These are phyloP conservation scores for Clarias macrocephalus DNA, from an alignment of 2,113 vertebrate species.

Conservation along the genomic window DNA sequence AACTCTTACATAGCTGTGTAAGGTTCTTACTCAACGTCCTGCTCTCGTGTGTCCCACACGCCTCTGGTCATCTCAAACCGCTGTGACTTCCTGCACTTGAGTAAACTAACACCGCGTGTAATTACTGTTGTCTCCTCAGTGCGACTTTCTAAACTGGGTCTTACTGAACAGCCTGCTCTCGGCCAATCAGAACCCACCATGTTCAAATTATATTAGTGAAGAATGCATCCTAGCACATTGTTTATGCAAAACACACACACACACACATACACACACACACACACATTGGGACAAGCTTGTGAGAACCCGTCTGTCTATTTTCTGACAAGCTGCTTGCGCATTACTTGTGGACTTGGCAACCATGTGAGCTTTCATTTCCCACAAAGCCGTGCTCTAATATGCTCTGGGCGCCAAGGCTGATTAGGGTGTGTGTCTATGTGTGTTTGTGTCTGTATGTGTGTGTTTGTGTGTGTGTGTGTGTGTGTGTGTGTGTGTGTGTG, in stretches of 20 bases:
- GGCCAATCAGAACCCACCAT: not conserved
- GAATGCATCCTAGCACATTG: not conserved
- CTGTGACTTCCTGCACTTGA: not conserved
- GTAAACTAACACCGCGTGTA: not conserved
- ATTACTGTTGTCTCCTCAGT: not conserved
- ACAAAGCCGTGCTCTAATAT: slow-evolving; percentile 53
- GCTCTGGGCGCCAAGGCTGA: slow-evolving; percentile 47
- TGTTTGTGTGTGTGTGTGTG: slow-evolving; percentile 47
- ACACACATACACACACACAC: not conserved
- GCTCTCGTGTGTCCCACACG: not conserved
- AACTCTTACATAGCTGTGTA: no score
- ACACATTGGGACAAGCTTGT: not conserved
- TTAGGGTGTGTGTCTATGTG: slow-evolving; percentile 48
- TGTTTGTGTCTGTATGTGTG: slow-evolving; percentile 45
- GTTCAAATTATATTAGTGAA: not conserved
- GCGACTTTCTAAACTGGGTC: not conserved
- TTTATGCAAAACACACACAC: not conserved
- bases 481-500: slow-evolving; percentile 43
- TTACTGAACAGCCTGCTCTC: not conserved
- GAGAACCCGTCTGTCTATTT: slow-evolving; percentile 17
- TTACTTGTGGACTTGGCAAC: slow-evolving; percentile 29
- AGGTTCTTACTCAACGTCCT: no score
- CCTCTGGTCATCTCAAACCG: not conserved
- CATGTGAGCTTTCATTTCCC: slow-evolving; percentile 49
- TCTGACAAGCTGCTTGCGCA: slow-evolving; percentile 29